phyloP scores from a whole-genome alignment of 1,140 invertebrate genomes.

The Stenopsyche tienmushanensis region DNA sequence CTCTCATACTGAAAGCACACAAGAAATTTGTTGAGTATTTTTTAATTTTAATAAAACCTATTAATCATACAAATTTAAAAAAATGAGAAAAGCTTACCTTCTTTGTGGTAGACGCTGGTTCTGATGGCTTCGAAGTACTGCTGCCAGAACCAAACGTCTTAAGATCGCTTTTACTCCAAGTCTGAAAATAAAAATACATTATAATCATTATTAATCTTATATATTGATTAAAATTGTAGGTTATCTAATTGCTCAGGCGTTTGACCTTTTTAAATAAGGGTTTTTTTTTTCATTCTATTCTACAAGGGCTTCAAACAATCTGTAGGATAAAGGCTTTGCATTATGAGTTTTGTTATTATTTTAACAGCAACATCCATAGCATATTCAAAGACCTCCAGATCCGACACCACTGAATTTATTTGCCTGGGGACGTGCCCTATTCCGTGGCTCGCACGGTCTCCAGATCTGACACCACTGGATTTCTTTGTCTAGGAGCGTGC shows the following conservation, averaged over 20 bases:
- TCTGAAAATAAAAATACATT: no score
- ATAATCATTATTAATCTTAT: neutral
- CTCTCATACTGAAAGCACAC: slow-evolving; percentile 38
- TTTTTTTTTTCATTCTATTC: neutral
- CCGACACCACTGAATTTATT: no score
- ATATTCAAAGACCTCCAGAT: no score
- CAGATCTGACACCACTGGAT: no score
- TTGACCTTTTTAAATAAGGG: neutral
- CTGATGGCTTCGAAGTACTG: slow-evolving; percentile 6
- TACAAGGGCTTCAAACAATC: neutral
- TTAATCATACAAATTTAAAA: neutral
- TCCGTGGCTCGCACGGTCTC: no score
- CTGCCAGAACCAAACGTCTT: neutral
- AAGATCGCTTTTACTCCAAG: slow-evolving; percentile 16
- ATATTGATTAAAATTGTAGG: neutral
- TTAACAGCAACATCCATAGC: no score
- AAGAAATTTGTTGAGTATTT: neutral
- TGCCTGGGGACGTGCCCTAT: no score
- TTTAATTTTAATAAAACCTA: neutral
- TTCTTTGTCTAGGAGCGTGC: no score
- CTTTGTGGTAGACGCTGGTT: slow-evolving; percentile 7
- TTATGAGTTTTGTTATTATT: no score
- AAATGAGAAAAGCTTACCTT: slow-evolving; percentile 11
- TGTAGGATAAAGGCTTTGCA: no score
- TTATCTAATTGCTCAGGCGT: neutral